phyloP scores from a whole-genome alignment of 2,797 vertebrate species.

The Falco columbarius region DNA sequence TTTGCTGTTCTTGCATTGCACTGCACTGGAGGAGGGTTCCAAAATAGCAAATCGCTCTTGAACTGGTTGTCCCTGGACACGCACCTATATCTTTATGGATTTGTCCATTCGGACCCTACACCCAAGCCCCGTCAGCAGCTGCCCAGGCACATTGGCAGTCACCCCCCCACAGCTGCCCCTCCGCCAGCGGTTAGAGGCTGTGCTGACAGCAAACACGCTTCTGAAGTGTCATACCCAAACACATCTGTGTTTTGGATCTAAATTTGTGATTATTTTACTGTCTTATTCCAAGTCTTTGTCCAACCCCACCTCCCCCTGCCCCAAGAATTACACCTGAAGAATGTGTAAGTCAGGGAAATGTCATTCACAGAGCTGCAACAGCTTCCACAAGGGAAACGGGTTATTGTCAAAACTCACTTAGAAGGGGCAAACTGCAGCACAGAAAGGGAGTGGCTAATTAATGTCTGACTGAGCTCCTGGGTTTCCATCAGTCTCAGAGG shows the following conservation, averaged over 20 bases:
- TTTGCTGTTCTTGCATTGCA: fast-evolving
- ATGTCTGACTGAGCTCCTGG: neutral
- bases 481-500: neutral
- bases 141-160: neutral
- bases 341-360: neutral
- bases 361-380: neutral
- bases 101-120: neutral
- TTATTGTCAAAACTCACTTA: neutral
- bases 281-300: neutral
- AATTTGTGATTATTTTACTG: neutral
- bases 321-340: neutral
- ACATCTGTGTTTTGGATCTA: neutral
- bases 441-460: neutral
- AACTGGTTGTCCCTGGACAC: neutral
- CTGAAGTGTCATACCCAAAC: neutral
- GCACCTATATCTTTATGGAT: neutral
- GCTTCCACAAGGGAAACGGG: neutral
- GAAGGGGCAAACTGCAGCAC: neutral
- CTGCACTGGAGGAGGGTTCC: neutral
- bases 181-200: fast-evolving
- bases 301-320: fast-evolving
- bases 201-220: neutral
- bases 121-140: neutral
- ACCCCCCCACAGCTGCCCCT: neutral
- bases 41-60: neutral